Base-by-base conservation (phyloP, 1,140 invertebrate genomes). In the Drosophila orena region DNA sequence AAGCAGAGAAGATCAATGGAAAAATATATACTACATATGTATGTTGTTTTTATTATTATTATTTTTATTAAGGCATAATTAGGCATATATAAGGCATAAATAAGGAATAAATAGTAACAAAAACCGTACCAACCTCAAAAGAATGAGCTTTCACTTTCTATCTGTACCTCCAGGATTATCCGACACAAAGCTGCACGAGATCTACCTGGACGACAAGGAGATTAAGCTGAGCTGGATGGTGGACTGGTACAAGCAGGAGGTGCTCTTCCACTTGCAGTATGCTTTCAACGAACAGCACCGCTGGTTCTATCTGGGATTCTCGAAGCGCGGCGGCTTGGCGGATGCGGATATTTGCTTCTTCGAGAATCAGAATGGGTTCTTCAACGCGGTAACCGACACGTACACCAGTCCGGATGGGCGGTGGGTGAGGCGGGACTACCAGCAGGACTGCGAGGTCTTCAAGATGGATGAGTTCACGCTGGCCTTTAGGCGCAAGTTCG, bases 221-320 rank as follows among this genome's bases (percentile, higher is more conserved):
- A 91, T 92, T 50, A 92, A 92, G 64, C 66, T 92, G 1, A 92
- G 90, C 66, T 92, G 92, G 92, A 91, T 92, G 84, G 90, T 92
- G 4, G 91, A 92, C 50, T 92, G 92, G 92, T 91, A 92, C 54
- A 92, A 92, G 62, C 90, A 92, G 69, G 92, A 92, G 65, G 92
- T 92, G 7, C 81, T 92, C 4, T 92, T 92, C 53, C 92, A 92
- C 40, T 22, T 92, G 53, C 91, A 92, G 68, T 92, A 92, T 22
- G 92, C 91, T 0, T 92, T 92, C 68, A 91, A 86, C 43, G 89
- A 90, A 66, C 79, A 92, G 47, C 88, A 91, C 64, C 93, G 93
- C 20, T 98, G 97, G 97, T 95, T 98, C 72, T 96, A 97, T 3
- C 84, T 98, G 52, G 98, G 98, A 35, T 99, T 99, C 93, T 99